These are phyloP conservation scores for Aldrovandia affinis DNA, from an alignment of 2,797 vertebrate genomes.

Conservation along the genomic window DNA sequence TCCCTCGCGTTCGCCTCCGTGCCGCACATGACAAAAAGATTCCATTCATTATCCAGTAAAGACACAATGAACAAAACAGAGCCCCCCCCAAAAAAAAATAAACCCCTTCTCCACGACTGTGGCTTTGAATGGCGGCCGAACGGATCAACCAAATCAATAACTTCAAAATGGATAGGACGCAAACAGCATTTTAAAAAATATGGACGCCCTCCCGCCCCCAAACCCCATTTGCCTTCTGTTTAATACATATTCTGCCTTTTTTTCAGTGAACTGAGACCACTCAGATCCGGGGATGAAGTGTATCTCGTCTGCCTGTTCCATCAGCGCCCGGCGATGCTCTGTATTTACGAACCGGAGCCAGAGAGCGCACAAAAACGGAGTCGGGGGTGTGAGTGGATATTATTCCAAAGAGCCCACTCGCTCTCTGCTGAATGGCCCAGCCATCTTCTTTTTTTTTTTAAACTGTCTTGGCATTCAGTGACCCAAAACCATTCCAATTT, in stretches of 20 bases:
- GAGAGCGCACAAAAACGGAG: conserved; percentile 11
- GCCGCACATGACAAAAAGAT: too few species aligned
- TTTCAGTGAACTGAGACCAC: conserved; percentile 15
- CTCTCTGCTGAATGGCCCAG: not conserved
- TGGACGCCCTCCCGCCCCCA: not conserved
- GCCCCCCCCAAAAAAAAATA: not conserved
- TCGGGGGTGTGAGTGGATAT: not conserved
- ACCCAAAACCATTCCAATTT: conserved; percentile 25
- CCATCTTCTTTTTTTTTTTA: conserved; percentile 1
- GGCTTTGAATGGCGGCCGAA: not conserved
- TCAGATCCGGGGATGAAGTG: conserved; percentile 6
- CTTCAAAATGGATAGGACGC: not conserved
- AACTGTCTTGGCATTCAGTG: conserved; percentile 13
- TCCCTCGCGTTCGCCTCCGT: too few species aligned
- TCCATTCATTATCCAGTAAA: too few species aligned
- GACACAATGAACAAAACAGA: not conserved
- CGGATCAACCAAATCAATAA: conserved; percentile 13
- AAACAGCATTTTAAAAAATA: not conserved
- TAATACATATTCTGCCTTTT: conserved; percentile 24
- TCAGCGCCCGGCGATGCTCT: not conserved
- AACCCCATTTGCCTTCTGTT: not conserved
- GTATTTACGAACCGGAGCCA: conserved; percentile 28
- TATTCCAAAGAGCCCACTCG: conserved; percentile 11
- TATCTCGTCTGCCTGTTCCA: conserved; percentile 26
- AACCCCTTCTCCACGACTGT: not conserved